Conservation (phyloP, 1,140 invertebrate genomes). For the Caenorhabditis tropicalis region DNA sequence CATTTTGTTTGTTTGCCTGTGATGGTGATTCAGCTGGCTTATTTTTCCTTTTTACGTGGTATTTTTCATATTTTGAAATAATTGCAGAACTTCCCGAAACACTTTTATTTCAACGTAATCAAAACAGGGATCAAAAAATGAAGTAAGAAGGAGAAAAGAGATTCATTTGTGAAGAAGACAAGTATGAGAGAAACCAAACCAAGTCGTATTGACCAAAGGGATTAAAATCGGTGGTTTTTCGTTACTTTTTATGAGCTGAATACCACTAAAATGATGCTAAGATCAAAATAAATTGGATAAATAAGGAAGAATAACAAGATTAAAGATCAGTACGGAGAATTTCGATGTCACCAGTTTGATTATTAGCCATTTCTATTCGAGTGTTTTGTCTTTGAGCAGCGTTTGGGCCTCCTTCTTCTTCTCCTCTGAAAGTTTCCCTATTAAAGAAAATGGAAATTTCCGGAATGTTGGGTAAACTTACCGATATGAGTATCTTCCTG, state of each 20-base stretch:
- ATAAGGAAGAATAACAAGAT: neutral
- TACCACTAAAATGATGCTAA: neutral
- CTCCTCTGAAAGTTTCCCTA: slow-evolving; percentile 36
- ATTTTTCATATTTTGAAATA: too few relatives aligned
- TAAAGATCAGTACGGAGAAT: neutral
- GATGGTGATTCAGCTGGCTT: neutral
- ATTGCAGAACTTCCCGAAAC: too few relatives aligned
- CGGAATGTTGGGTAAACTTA: neutral
- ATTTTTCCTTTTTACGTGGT: too few relatives aligned
- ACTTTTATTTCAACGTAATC: too few relatives aligned
- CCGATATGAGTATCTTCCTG: slow-evolving; percentile 23
- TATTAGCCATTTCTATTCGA: slow-evolving; percentile 8
- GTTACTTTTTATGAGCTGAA: neutral
- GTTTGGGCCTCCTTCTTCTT: neutral
- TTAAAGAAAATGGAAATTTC: neutral
- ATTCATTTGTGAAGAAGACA: neutral
- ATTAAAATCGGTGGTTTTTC: neutral
- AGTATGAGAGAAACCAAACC: neutral
- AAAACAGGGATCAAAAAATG: too few relatives aligned
- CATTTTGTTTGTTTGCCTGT: neutral
- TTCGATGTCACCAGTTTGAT: slow-evolving; percentile 17
- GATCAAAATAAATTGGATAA: neutral
- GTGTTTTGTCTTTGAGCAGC: neutral
- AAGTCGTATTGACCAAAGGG: neutral
- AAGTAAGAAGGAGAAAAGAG: too few relatives aligned